These are phyloP conservation scores for Leucoraja erinaceus DNA, from an alignment of 2,113 vertebrate genomes.

Conservation along the genomic window DNA sequence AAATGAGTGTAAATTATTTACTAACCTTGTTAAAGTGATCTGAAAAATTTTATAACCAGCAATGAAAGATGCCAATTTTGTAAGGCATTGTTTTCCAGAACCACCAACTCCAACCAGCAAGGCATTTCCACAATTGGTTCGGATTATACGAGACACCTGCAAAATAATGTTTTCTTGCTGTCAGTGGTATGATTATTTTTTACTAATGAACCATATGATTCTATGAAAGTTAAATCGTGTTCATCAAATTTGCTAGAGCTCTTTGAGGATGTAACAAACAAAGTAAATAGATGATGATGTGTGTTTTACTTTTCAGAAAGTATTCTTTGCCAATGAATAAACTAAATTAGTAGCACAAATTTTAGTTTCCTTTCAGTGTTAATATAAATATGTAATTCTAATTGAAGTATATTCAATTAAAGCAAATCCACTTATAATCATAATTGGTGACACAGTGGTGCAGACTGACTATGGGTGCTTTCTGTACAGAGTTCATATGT, in stretches of 20 bases:
- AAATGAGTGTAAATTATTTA: background rate
- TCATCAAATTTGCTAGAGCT: too few relatives aligned
- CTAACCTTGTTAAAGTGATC: constrained; percentile 66
- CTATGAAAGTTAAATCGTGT: too few relatives aligned
- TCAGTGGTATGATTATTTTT: background rate
- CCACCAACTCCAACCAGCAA: constrained; percentile 69
- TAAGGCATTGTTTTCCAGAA: constrained; percentile 68
- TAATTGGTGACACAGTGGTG: background rate
- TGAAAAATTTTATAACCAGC: constrained; percentile 69
- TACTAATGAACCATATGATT: background rate
- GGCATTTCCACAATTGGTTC: constrained; percentile 62
- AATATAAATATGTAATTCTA: background rate
- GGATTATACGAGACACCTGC: constrained; percentile 65
- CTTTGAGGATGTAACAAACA: too few relatives aligned
- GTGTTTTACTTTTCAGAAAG: too few relatives aligned
- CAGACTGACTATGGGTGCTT: too few relatives aligned
- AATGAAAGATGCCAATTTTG: constrained; percentile 64
- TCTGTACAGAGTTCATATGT: too few relatives aligned
- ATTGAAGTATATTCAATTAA: background rate
- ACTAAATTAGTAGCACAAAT: background rate
- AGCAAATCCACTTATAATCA: background rate
- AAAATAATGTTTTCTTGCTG: constrained; percentile 12
- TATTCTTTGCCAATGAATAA: background rate
- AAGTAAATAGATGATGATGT: too few relatives aligned
- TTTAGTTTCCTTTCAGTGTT: background rate